A percentile compares a stretch with the other conserved stretches of the same genome.
Evolutionary conservation across 2,113 vertebrate species (phyloP).

Genomic region (Orthochromis indermauri): DNA sequence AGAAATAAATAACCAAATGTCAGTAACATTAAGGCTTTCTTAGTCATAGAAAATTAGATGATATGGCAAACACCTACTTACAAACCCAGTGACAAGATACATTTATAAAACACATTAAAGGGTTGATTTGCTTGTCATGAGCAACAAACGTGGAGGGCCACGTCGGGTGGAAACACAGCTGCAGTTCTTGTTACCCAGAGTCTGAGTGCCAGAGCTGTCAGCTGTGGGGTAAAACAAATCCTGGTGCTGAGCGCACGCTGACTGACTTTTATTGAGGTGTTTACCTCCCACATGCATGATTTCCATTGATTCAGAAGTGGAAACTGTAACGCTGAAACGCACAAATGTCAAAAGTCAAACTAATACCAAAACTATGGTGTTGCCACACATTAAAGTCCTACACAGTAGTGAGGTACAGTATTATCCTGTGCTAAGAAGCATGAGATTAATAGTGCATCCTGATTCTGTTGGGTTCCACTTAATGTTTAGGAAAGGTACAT

Average conservation of each 20-base stretch:
- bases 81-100: slow-evolving; percentile 18
- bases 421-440: background rate
- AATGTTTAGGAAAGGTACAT: background rate
- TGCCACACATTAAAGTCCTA: background rate
- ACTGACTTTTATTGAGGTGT: slow-evolving; percentile 22
- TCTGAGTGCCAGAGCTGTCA: slow-evolving; percentile 29
- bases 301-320: slow-evolving; percentile 21
- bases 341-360: background rate
- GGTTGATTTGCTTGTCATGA: slow-evolving; percentile 1
- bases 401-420: background rate
- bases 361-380: background rate
- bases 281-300: slow-evolving; percentile 26
- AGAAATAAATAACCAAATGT: background rate
- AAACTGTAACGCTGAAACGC: background rate
- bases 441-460: background rate
- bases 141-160: background rate
- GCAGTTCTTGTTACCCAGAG: slow-evolving; percentile 9
- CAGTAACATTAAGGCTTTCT: background rate
- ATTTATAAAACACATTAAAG: slow-evolving; percentile 24
- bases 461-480: background rate
- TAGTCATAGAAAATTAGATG: background rate
- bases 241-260: background rate
- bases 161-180: slow-evolving; percentile 50
- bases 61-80: background rate
- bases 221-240: slow-evolving; percentile 30